phyloP scores from a whole-genome alignment of 2,888 invertebrate genomes.

The Macrophya annulata region DNA sequence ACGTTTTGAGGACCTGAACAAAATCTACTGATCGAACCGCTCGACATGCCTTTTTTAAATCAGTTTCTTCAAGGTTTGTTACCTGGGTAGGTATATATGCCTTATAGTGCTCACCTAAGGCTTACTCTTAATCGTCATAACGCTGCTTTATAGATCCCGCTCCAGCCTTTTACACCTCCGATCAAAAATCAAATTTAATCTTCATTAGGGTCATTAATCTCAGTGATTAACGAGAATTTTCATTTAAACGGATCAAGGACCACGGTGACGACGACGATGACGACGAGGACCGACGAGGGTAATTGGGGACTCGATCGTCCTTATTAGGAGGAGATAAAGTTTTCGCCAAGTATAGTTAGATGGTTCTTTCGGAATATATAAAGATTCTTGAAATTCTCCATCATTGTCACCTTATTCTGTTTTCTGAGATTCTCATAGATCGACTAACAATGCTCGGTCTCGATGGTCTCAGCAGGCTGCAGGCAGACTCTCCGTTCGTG shows the following conservation, averaged over 20 bases:
- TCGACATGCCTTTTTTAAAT: slow-evolving; percentile 37
- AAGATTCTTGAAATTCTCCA: not conserved
- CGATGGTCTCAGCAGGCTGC: not conserved
- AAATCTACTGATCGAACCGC: slow-evolving; percentile 47
- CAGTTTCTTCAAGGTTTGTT: slow-evolving; percentile 20
- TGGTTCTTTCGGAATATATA: not conserved
- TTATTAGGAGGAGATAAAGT: not conserved
- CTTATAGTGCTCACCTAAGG: not conserved
- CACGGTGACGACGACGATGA: not conserved
- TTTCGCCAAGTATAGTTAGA: not conserved
- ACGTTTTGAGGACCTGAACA: slow-evolving; percentile 36
- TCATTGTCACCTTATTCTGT: slow-evolving; percentile 6
- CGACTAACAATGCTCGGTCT: not conserved
- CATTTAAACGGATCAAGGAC: not conserved
- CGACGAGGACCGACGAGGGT: not conserved
- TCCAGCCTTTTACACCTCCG: not conserved
- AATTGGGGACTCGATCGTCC: not conserved
- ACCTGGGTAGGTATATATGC: not conserved
- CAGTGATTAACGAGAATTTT: slow-evolving; percentile 15
- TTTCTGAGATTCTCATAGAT: not conserved
- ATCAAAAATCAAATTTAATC: slow-evolving; percentile 22
- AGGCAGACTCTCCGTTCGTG: slow-evolving; percentile 44
- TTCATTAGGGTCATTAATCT: slow-evolving; percentile 32
- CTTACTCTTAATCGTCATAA: slow-evolving; percentile 21
- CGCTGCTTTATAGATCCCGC: not conserved